phyloP scores from a whole-genome alignment of 2,888 invertebrate species.

The Trissolcus brochymenae region DNA sequence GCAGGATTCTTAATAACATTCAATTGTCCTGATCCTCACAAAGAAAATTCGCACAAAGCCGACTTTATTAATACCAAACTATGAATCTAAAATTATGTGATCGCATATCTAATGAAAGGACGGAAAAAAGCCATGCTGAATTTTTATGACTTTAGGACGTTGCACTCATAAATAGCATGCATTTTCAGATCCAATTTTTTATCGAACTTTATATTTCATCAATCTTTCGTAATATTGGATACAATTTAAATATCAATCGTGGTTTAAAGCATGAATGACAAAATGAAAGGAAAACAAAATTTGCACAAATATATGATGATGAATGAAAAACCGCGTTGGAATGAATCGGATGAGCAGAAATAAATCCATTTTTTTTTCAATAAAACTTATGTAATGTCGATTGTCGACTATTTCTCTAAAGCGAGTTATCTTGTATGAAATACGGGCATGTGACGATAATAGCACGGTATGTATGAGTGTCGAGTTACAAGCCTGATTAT shows the following conservation, averaged over 20 bases:
- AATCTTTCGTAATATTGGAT: too few relatives aligned
- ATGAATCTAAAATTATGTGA: conserved; percentile 27
- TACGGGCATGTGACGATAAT: conserved; percentile 48
- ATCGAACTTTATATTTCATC: too few relatives aligned
- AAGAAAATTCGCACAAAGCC: conserved; percentile 23
- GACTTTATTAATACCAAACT: conserved; percentile 19
- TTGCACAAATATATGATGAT: not conserved
- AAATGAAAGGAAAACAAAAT: not conserved
- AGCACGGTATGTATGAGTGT: conserved; percentile 54
- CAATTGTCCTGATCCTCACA: not conserved
- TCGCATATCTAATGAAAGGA: conserved; percentile 35
- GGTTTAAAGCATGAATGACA: not conserved
- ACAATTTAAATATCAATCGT: too few relatives aligned
- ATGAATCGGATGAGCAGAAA: conserved; percentile 10
- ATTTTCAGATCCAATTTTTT: too few relatives aligned
- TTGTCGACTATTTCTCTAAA: conserved; percentile 40
- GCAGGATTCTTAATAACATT: not conserved
- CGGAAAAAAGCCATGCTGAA: conserved; percentile 20
- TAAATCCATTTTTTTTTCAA: conserved; percentile 25
- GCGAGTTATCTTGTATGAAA: conserved; percentile 45
- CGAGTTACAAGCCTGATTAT: conserved; percentile 52
- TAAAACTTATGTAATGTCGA: conserved; percentile 44
- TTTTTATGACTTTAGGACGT: conserved; percentile 27
- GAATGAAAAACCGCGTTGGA: not conserved
- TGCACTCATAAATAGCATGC: conserved; percentile 23